Conservation (phyloP, 2,888 invertebrate genomes). For the Blomia tropicalis region DNA sequence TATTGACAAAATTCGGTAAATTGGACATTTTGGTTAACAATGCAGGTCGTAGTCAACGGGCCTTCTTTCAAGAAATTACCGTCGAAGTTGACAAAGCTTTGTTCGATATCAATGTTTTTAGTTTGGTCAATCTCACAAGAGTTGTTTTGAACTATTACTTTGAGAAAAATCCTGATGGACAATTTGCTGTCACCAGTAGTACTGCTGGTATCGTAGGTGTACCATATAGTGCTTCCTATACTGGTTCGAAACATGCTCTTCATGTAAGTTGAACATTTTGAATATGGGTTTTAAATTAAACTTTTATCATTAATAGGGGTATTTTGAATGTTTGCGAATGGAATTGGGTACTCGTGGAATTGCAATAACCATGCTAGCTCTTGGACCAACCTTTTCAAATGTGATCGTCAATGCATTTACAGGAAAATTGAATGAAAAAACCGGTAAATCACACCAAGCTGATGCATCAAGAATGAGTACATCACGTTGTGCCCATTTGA, state of each 20-base stretch:
- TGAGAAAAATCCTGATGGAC: conserved; percentile 41
- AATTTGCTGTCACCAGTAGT: conserved; percentile 58
- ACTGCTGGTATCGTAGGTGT: conserved; percentile 49
- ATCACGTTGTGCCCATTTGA: conserved; percentile 41
- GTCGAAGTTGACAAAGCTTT: conserved; percentile 53
- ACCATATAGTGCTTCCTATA: conserved; percentile 53
- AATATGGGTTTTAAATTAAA: background rate
- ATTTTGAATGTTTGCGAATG: conserved; percentile 47
- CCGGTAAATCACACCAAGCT: conserved; percentile 1
- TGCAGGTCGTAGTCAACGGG: conserved; percentile 62
- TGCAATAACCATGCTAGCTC: conserved; percentile 52
- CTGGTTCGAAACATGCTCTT: conserved; percentile 57
- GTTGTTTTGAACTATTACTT: conserved; percentile 47
- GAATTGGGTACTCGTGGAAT: conserved; percentile 44
- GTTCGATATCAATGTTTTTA: conserved; percentile 61
- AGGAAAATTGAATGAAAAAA: conserved; percentile 40
- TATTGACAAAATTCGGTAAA: conserved; percentile 34
- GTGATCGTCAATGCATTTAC: conserved; percentile 54
- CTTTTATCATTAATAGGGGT: conserved; percentile 45
- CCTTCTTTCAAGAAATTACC: conserved; percentile 52
- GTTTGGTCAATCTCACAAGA: conserved; percentile 51
- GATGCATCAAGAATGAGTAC: conserved; percentile 36
- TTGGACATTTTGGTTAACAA: conserved; percentile 63
- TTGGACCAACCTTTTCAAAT: conserved; percentile 57
- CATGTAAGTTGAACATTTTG: conserved; percentile 41